Percentiles rank a stretch among this genome's conserved stretches.
phyloP scores from a whole-genome alignment of 2,888 invertebrate species.

The Eudemis profundana region DNA sequence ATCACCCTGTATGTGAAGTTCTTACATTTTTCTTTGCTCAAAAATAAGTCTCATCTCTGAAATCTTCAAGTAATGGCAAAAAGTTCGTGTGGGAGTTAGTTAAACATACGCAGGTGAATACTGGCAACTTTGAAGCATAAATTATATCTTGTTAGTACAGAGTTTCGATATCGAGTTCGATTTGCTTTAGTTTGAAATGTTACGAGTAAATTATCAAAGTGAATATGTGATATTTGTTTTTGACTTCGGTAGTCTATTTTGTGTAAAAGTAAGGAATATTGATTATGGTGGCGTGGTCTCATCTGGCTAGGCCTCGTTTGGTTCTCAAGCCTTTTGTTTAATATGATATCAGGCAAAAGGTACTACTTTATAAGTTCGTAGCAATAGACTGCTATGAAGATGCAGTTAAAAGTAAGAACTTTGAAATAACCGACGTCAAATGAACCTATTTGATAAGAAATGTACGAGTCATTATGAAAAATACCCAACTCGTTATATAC shows the following conservation, averaged over 20 bases:
- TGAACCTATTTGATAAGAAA: too few relatives aligned
- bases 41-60: constrained; percentile 6
- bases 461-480: too few relatives aligned
- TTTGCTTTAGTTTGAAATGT: constrained; percentile 28
- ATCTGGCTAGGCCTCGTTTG: too few relatives aligned
- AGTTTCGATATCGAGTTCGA: constrained; percentile 35
- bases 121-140: constrained; percentile 20
- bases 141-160: constrained; percentile 42
- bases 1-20: too few relatives aligned
- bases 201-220: constrained; percentile 16
- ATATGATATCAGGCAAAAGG: too few relatives aligned
- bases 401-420: too few relatives aligned
- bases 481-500: too few relatives aligned
- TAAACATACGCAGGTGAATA: constrained; percentile 29
- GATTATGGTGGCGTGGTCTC: too few relatives aligned
- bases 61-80: constrained; percentile 4
- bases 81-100: constrained; percentile 11
- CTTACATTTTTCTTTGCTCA: background rate
- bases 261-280: constrained; percentile 4
- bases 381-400: too few relatives aligned
- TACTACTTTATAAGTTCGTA: too few relatives aligned
- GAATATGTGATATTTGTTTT: constrained; percentile 26
- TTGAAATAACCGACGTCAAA: too few relatives aligned
- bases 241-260: constrained; percentile 10
- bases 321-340: too few relatives aligned